phyloP scores from a whole-genome alignment of 2,888 invertebrate species.

The Minunthozetes semirufus region DNA sequence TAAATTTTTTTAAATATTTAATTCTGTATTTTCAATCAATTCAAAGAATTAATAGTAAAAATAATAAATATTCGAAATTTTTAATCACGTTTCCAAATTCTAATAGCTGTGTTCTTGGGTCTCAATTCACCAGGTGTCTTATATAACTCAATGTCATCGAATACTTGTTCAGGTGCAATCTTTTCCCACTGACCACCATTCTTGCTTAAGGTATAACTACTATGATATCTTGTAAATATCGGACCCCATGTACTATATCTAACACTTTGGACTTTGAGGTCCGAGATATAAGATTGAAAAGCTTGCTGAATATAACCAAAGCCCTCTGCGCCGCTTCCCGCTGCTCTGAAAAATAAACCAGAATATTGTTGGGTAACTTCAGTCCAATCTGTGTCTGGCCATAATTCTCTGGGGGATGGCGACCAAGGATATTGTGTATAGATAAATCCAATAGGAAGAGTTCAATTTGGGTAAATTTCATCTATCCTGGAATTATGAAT shows the following conservation, averaged over 20 bases:
- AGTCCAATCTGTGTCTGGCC: slow-evolving; percentile 1
- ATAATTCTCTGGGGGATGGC: background rate
- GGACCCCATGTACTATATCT: background rate
- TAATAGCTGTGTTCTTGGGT: background rate
- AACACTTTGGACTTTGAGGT: background rate
- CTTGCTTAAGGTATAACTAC: background rate
- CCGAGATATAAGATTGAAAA: background rate
- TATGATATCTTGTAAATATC: background rate
- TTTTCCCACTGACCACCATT: background rate
- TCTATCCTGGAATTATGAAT: too few relatives aligned
- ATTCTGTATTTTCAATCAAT: too few relatives aligned
- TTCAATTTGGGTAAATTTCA: too few relatives aligned
- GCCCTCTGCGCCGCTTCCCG: background rate
- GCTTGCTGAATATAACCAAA: background rate
- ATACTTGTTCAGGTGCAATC: background rate
- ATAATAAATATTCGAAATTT: background rate
- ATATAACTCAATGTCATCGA: background rate
- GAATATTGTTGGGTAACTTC: background rate
- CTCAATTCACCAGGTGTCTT: background rate
- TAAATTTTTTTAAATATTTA: too few relatives aligned
- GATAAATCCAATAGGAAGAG: slow-evolving; percentile 23
- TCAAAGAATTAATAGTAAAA: too few relatives aligned
- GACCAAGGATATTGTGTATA: slow-evolving; percentile 20
- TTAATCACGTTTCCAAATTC: slow-evolving; percentile 1
- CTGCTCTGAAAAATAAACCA: background rate